phyloP scores from a whole-genome alignment of 1,140 invertebrate species.

The Pseudomyrmex dendroicus region DNA sequence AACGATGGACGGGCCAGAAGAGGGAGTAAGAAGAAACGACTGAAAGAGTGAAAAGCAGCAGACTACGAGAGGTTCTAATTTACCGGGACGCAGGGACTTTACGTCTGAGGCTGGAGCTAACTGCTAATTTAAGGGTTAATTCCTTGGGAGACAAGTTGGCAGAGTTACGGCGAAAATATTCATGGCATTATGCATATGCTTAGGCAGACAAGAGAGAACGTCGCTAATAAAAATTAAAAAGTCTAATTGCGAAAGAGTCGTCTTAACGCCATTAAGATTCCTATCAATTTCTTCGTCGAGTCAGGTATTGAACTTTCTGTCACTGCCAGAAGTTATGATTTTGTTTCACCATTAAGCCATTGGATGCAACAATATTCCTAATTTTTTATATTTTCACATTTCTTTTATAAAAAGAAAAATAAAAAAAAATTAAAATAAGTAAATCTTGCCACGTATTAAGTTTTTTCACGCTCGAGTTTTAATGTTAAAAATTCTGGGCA shows the following conservation, averaged over 20 bases:
- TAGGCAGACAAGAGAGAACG: slow-evolving; percentile 78
- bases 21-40: slow-evolving; percentile 24
- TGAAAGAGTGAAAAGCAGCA: slow-evolving; percentile 45
- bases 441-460: too few relatives aligned
- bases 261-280: slow-evolving; percentile 67
- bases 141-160: slow-evolving; percentile 86
- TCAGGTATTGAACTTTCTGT: slow-evolving; percentile 17
- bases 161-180: slow-evolving; percentile 86
- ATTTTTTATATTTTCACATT: too few relatives aligned
- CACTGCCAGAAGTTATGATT: slow-evolving; percentile 19
- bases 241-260: slow-evolving; percentile 84
- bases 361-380: too few relatives aligned
- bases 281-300: slow-evolving; percentile 64
- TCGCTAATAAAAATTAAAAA: slow-evolving; percentile 86
- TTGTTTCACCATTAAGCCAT: not conserved
- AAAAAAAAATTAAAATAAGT: too few relatives aligned
- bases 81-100: slow-evolving; percentile 83
- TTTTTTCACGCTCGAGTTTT: too few relatives aligned
- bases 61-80: slow-evolving; percentile 82
- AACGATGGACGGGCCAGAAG: slow-evolving; percentile 51
- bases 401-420: too few relatives aligned
- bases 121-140: slow-evolving; percentile 86
- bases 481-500: too few relatives aligned
- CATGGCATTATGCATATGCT: slow-evolving; percentile 86
- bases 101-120: slow-evolving; percentile 83